These are phyloP conservation scores for Teinopalpus imperialis DNA, from an alignment of 2,888 invertebrate genomes.

Conservation along the genomic window DNA sequence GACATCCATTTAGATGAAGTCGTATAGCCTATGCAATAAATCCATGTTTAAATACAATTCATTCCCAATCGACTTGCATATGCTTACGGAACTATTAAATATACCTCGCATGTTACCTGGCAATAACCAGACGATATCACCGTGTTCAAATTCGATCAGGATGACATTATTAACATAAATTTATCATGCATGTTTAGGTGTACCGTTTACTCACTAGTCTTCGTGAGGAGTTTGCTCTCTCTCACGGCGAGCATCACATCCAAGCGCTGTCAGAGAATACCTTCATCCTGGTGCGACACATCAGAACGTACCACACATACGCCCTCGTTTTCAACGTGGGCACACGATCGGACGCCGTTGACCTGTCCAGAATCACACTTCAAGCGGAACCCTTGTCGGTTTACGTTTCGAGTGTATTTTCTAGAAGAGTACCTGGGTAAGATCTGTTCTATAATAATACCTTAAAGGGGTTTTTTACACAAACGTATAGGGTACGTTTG, in stretches of 20 bases:
- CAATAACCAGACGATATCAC: too few species aligned
- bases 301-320: constrained; percentile 49
- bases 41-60: too few species aligned
- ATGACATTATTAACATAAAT: too few species aligned
- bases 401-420: constrained; percentile 54
- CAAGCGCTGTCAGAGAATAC: constrained; percentile 48
- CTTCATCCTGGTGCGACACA: constrained; percentile 46
- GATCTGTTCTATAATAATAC: constrained; percentile 18
- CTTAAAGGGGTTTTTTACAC: too few species aligned
- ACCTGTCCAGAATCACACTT: constrained; percentile 47
- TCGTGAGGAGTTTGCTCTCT: constrained; percentile 64
- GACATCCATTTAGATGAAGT: too few species aligned
- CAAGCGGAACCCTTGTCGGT: constrained; percentile 46
- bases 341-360: constrained; percentile 49
- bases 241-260: constrained; percentile 56
- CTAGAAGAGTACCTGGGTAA: constrained; percentile 49
- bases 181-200: too few species aligned
- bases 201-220: constrained; percentile 76
- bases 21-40: too few species aligned
- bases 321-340: constrained; percentile 80
- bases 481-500: too few species aligned
- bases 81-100: too few species aligned
- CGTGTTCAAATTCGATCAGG: too few species aligned
- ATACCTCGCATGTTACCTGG: too few species aligned
- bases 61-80: too few species aligned